Percentiles rank a stretch among this genome's conserved stretches.
Evolutionary conservation across 37 sponge, comb jelly and placozoan species (phyloP).

Genomic region (Cliona cf. orientalis): DNA sequence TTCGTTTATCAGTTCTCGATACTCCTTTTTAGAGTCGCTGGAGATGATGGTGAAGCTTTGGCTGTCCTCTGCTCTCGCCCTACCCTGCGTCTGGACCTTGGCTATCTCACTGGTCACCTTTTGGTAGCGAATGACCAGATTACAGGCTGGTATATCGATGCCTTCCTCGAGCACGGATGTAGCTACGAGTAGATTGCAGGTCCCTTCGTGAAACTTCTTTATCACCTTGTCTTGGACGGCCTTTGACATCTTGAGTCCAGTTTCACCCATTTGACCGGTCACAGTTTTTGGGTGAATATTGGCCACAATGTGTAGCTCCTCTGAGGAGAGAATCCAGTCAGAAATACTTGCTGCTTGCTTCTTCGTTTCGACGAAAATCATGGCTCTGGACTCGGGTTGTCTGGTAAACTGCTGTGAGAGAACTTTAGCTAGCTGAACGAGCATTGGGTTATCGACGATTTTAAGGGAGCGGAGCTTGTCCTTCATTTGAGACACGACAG

Average conservation of each 20-base stretch:
- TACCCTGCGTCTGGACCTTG: constrained; percentile 70
- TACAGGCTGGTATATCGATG: constrained; percentile 75
- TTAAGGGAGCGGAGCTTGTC: constrained; percentile 5
- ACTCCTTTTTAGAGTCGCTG: constrained; percentile 20
- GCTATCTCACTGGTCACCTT: constrained; percentile 67
- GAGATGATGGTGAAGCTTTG: constrained; percentile 50
- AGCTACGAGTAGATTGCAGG: constrained; percentile 63
- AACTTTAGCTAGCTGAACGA: constrained; percentile 12
- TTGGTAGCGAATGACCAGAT: constrained; percentile 74
- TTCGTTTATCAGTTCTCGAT: constrained; percentile 40
- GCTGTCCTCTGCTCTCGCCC: constrained; percentile 63
- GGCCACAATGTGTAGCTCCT: neutral
- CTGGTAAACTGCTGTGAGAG: constrained; percentile 19
- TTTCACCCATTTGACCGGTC: constrained; percentile 14
- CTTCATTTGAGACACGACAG: constrained; percentile 2
- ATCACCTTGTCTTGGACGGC: constrained; percentile 54
- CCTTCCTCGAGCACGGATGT: constrained; percentile 85
- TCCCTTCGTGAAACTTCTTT: constrained; percentile 35
- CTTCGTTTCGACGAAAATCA: constrained; percentile 49
- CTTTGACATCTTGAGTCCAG: constrained; percentile 42
- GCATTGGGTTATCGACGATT: constrained; percentile 38
- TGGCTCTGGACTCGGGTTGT: constrained; percentile 25
- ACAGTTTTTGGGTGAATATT: neutral
- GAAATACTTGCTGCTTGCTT: constrained; percentile 8
- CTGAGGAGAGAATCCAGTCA: constrained; percentile 21